phyloP scores from a whole-genome alignment of 2,797 vertebrate species.

The Hylomyscus alleni region DNA sequence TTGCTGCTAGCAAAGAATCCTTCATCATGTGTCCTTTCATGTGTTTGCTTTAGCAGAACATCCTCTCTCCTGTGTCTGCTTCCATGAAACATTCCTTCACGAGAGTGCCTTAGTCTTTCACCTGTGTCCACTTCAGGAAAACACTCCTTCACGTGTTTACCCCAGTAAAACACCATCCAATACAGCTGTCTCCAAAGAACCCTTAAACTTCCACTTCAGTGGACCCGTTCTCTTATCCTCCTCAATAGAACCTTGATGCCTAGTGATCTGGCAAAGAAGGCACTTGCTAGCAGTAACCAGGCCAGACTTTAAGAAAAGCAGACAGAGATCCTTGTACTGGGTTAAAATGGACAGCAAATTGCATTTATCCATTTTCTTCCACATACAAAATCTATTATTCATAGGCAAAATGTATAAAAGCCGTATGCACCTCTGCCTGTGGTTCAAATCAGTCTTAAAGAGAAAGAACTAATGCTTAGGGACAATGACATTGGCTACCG shows the following conservation, averaged over 20 bases:
- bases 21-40: not conserved
- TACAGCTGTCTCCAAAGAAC: not conserved
- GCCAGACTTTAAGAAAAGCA: slow-evolving; percentile 83
- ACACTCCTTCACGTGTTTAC: not conserved
- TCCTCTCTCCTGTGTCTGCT: not conserved
- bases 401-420: slow-evolving; percentile 66
- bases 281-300: slow-evolving; percentile 87
- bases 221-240: slow-evolving; percentile 72
- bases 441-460: slow-evolving; percentile 65
- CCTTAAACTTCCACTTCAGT: not conserved
- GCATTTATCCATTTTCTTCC: slow-evolving; percentile 81
- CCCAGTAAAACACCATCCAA: not conserved
- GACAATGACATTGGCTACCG: not conserved
- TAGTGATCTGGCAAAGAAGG: slow-evolving; percentile 80
- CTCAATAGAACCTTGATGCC: slow-evolving; percentile 82
- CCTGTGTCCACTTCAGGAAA: not conserved
- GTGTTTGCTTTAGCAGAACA: not conserved
- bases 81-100: not conserved
- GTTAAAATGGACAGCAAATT: slow-evolving; percentile 82
- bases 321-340: slow-evolving; percentile 78
- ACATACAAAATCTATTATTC: slow-evolving; percentile 80
- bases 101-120: not conserved
- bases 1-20: not conserved
- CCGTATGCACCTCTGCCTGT: slow-evolving; percentile 48
- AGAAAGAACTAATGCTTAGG: slow-evolving; percentile 45